phyloP scores from a whole-genome alignment of 2,888 invertebrate genomes.

The Spodoptera exigua region DNA sequence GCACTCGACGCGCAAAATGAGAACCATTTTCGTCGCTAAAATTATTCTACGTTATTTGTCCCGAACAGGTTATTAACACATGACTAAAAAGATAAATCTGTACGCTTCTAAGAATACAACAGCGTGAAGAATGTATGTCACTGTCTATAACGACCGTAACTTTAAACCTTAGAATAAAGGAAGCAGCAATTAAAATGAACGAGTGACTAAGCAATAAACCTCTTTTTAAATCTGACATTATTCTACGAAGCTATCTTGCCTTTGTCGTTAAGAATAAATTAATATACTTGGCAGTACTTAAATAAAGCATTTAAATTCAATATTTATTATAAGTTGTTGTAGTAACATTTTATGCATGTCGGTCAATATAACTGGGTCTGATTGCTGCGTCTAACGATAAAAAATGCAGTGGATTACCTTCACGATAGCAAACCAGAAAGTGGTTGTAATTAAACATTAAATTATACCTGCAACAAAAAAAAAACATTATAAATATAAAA shows the following conservation, averaged over 20 bases:
- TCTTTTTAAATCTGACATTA: constrained; percentile 57
- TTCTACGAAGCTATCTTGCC: constrained; percentile 48
- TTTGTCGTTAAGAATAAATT: constrained; percentile 42
- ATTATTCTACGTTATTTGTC: constrained; percentile 70
- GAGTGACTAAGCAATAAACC: constrained; percentile 69
- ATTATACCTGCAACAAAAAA: constrained; percentile 55
- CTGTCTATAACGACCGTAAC: constrained; percentile 70
- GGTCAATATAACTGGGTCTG: constrained; percentile 34
- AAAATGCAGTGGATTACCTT: constrained; percentile 54
- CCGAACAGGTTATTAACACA: constrained; percentile 79
- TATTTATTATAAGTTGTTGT: constrained; percentile 21
- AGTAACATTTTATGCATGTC: constrained; percentile 24
- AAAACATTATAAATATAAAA: constrained; percentile 21
- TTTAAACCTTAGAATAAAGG: constrained; percentile 71
- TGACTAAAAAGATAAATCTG: constrained; percentile 61
- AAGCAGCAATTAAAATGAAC: constrained; percentile 75
- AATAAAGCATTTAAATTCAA: constrained; percentile 25
- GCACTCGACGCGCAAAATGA: constrained; percentile 73
- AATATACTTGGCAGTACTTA: constrained; percentile 16
- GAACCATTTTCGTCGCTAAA: constrained; percentile 78
- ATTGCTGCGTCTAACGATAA: constrained; percentile 29
- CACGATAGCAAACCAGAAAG: constrained; percentile 41
- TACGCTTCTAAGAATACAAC: constrained; percentile 73
- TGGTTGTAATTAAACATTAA: constrained; percentile 44
- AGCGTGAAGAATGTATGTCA: constrained; percentile 75